Conservation (phyloP, 2,888 invertebrate species). For the Listrodromus nycthemerus region DNA sequence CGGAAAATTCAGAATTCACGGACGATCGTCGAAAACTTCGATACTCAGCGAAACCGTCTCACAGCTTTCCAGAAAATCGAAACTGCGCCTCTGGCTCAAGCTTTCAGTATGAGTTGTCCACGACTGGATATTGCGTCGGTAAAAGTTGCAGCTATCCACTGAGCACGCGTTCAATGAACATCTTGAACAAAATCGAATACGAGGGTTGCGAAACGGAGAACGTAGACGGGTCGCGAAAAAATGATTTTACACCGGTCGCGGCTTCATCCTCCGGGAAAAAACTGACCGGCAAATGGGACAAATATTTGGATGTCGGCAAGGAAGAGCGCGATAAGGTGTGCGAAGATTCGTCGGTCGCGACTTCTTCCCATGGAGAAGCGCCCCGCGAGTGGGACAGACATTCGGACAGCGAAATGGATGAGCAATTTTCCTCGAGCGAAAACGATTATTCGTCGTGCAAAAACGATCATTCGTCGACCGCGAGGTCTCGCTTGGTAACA, state of each 20-base stretch:
- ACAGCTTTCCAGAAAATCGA: conserved; percentile 29
- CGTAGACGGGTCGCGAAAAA: background rate
- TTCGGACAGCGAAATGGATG: background rate
- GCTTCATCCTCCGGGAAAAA: background rate
- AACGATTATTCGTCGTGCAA: background rate
- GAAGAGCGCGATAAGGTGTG: background rate
- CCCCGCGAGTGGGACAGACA: background rate
- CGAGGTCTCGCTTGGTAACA: background rate
- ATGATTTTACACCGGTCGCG: background rate
- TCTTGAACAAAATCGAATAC: conserved; percentile 6
- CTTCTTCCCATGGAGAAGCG: background rate
- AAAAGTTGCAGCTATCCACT: conserved; percentile 28
- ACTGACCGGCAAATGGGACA: conserved; percentile 16
- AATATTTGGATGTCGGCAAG: conserved; percentile 7
- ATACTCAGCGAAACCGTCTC: background rate
- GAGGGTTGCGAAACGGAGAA: background rate
- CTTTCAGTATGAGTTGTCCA: background rate
- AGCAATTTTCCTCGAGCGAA: background rate
- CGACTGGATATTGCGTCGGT: background rate
- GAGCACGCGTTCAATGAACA: background rate
- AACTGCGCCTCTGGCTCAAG: background rate
- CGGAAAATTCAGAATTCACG: background rate
- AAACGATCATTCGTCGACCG: background rate
- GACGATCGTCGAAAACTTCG: conserved; percentile 2
- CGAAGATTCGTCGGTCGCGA: background rate